Percentiles rank a stretch among this genome's conserved stretches.
Conservation (phyloP, 2,113 vertebrate species). For the Aviceda subcristata region DNA sequence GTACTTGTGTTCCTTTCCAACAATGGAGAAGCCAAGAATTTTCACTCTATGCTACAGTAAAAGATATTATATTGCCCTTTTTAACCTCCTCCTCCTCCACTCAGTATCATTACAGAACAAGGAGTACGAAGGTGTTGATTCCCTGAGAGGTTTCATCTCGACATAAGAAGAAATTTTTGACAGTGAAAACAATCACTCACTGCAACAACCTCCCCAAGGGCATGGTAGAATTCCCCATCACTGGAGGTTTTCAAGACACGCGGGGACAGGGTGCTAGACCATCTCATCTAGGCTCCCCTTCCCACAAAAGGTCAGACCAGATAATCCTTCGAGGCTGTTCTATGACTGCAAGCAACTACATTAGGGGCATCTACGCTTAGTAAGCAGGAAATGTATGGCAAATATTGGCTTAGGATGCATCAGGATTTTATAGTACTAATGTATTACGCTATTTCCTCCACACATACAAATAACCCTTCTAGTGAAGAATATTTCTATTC, state of each 20-base stretch:
- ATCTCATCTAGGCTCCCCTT: background rate
- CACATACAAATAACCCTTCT: background rate
- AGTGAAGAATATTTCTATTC: background rate
- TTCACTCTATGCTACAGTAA: background rate
- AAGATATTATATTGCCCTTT: background rate
- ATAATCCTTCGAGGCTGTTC: background rate
- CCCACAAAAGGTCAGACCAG: accelerated
- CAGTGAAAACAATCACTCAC: background rate
- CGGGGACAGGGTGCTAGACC: background rate
- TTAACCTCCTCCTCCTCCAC: background rate
- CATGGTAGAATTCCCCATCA: accelerated
- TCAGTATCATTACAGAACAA: background rate
- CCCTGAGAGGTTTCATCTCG: background rate
- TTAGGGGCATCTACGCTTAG: accelerated
- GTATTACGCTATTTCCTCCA: background rate
- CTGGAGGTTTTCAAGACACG: background rate
- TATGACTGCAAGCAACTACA: background rate
- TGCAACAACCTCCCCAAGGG: background rate
- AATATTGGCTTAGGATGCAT: background rate
- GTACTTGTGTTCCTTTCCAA: background rate
- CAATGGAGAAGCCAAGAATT: background rate
- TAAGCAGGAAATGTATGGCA: background rate
- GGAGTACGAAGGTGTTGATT: background rate
- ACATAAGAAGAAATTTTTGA: background rate
- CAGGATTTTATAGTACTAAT: background rate